phyloP scores from a whole-genome alignment of 2,888 invertebrate species.

The Camptogramma bilineatum region DNA sequence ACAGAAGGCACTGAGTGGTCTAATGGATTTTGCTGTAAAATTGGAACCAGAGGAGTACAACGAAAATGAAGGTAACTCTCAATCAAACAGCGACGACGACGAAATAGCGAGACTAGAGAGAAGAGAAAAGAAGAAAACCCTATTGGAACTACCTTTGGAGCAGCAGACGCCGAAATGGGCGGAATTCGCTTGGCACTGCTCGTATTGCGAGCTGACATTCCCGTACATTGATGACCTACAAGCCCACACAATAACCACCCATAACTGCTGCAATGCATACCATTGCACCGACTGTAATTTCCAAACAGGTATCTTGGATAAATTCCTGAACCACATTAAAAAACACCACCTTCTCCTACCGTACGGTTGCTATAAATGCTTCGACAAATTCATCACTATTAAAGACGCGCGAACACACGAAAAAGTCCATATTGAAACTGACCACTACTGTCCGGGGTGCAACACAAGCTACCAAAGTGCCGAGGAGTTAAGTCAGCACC shows the following conservation, averaged over 20 bases:
- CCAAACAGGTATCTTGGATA: constrained; percentile 15
- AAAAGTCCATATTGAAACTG: constrained; percentile 8
- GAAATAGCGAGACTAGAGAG: constrained; percentile 10
- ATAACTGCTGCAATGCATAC: constrained; percentile 19
- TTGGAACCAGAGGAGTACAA: constrained; percentile 2
- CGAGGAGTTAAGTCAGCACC: background rate
- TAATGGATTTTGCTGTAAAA: constrained; percentile 5
- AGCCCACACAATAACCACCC: constrained; percentile 1
- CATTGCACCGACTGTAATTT: constrained; percentile 17
- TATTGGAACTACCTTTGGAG: constrained; percentile 10
- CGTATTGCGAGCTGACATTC: constrained; percentile 8
- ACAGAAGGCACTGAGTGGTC: constrained; percentile 2
- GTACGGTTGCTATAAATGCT: constrained; percentile 18
- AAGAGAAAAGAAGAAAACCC: constrained; percentile 17
- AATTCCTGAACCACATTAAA: constrained; percentile 18
- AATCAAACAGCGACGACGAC: constrained; percentile 19
- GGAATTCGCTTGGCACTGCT: constrained; percentile 13
- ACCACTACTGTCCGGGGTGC: constrained; percentile 12
- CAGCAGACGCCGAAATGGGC: constrained; percentile 15
- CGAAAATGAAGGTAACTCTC: constrained; percentile 8
- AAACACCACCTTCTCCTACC: constrained; percentile 21
- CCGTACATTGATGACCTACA: background rate
- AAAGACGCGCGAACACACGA: constrained; percentile 17
- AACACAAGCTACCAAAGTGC: constrained; percentile 1
- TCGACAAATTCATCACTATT: constrained; percentile 17